A percentile compares a stretch with the other conserved stretches of the same genome.
These are phyloP conservation scores for Mayetiola destructor DNA, from an alignment of 2,888 invertebrate genomes.

Conservation along the genomic window DNA sequence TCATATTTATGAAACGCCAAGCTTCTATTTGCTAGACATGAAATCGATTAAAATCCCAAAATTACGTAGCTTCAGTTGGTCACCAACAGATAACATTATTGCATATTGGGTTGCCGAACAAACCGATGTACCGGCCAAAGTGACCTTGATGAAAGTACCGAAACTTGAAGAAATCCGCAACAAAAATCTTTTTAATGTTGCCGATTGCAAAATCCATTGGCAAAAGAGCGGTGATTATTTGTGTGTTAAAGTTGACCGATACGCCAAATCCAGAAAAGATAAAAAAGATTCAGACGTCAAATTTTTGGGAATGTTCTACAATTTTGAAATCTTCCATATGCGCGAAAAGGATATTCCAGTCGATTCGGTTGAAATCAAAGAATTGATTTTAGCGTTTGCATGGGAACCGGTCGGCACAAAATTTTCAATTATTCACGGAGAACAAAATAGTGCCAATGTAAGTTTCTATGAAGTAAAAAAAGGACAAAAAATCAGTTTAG, in stretches of 20 bases:
- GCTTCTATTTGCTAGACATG: slow-evolving; percentile 85
- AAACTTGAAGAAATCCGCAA: slow-evolving; percentile 76
- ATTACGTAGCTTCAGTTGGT: slow-evolving; percentile 93
- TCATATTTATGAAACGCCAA: slow-evolving; percentile 92
- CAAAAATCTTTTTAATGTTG: slow-evolving; percentile 94
- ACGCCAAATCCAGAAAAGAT: slow-evolving; percentile 84
- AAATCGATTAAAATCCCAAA: slow-evolving; percentile 85
- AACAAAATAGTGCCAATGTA: slow-evolving; percentile 60
- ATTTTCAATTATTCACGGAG: slow-evolving; percentile 94
- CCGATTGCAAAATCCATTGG: slow-evolving; percentile 98
- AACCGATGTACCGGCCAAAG: slow-evolving; percentile 90
- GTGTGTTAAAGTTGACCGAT: slow-evolving; percentile 86
- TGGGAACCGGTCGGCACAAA: slow-evolving; percentile 97
- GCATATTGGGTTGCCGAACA: slow-evolving; percentile 99
- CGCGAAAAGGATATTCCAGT: slow-evolving; percentile 95
- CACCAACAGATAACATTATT: slow-evolving; percentile 87
- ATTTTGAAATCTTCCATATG: slow-evolving; percentile 98
- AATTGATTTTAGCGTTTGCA: slow-evolving; percentile 83
- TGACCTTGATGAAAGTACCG: slow-evolving; percentile 83
- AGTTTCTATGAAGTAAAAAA: slow-evolving; percentile 87
- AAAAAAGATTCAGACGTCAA: slow-evolving; percentile 81
- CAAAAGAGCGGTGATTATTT: slow-evolving; percentile 95
- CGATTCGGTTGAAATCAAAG: slow-evolving; percentile 92
- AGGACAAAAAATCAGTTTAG: slow-evolving; percentile 71
- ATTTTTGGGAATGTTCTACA: slow-evolving; percentile 93